Base-by-base conservation (phyloP, 2,113 vertebrate species). In the Poicephalus gulielmi region DNA sequence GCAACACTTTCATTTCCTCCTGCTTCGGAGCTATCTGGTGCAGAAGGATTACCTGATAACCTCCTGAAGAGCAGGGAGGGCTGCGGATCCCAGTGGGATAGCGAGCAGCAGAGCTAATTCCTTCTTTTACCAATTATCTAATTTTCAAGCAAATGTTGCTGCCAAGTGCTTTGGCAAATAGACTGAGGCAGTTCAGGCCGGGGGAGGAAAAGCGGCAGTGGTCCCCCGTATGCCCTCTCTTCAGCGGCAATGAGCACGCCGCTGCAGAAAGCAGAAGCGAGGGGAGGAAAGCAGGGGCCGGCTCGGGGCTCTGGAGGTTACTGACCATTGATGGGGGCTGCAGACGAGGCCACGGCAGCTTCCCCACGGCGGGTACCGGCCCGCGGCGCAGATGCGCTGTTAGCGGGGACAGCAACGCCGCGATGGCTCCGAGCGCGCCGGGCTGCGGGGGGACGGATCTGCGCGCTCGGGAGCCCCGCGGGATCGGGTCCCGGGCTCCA, bases 81-180 rank as follows among this genome's bases (percentile, higher is more conserved):
- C 25, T 83, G 70, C 41, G 60, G 70, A 60, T 92, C 67, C 60
- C 60, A 20, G 15, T 9, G 31, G 50, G 39, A 59, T 13, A 49
- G 37, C 22, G 73, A 92, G 37, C 47, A 82, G 43, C 70, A 41
- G 22, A 33, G 62, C 49, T 93, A 46, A 77, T 71, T 92, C 70
- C 31, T 73, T 86, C 81, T 82, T 74, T 47, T 77, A 83, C 43
- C 83, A 83, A 78, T 91, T 23, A 33, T 41, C 73, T 87, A 27
- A 88, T 91, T 86, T 95, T 92, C 57, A 25, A 94, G 62, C 27
- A 66, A 93, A 47, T n/a, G 18, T 66, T 88, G 31, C 83, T 93
- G 83, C 83, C 67, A 86, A 94, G 55, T 6, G 5, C 18, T 89
- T 91, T 11, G 6, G 60, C 37, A 76, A 91, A 87, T 22, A 74